Percentiles rank a stretch among this genome's conserved stretches.
phyloP scores from a whole-genome alignment of 2,888 invertebrate species.

The Caenorhabditis angaria region DNA sequence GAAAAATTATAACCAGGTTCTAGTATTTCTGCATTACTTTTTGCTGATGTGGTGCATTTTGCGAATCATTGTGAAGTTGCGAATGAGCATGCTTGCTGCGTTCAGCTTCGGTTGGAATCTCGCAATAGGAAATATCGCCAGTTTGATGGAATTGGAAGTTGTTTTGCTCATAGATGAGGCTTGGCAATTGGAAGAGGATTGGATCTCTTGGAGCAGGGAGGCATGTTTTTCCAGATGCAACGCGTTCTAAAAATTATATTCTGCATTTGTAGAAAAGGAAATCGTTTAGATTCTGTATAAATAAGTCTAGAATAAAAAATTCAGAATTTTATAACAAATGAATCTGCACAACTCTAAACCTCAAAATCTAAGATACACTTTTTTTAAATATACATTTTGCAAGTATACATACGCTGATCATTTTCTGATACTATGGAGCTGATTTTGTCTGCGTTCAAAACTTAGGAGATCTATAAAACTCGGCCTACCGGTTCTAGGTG shows the following conservation, averaged over 20 bases:
- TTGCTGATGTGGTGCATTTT: constrained; percentile 34
- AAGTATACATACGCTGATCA: too few relatives aligned
- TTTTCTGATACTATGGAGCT: too few relatives aligned
- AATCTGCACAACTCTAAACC: too few relatives aligned
- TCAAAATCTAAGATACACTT: too few relatives aligned
- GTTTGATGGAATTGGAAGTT: constrained; percentile 67
- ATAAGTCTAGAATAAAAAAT: background rate
- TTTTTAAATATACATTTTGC: too few relatives aligned
- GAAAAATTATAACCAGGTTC: too few relatives aligned
- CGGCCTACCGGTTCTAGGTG: too few relatives aligned
- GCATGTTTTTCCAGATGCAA: constrained; percentile 31
- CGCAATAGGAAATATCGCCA: constrained; percentile 69
- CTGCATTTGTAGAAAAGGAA: background rate
- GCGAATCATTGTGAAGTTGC: constrained; percentile 25
- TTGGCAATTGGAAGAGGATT: constrained; percentile 32
- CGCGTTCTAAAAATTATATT: constrained; percentile 37
- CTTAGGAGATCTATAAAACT: too few relatives aligned
- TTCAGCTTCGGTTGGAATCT: constrained; percentile 63
- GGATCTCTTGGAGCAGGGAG: constrained; percentile 43
- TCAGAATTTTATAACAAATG: too few relatives aligned
- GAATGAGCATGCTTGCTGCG: constrained; percentile 41
- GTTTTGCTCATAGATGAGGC: constrained; percentile 45
- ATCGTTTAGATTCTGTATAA: background rate
- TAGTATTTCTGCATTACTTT: constrained; percentile 16
- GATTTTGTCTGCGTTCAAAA: too few relatives aligned